Evolutionary conservation across 2,797 vertebrate species (phyloP).

Genomic region (Myotis vivesi): DNA sequence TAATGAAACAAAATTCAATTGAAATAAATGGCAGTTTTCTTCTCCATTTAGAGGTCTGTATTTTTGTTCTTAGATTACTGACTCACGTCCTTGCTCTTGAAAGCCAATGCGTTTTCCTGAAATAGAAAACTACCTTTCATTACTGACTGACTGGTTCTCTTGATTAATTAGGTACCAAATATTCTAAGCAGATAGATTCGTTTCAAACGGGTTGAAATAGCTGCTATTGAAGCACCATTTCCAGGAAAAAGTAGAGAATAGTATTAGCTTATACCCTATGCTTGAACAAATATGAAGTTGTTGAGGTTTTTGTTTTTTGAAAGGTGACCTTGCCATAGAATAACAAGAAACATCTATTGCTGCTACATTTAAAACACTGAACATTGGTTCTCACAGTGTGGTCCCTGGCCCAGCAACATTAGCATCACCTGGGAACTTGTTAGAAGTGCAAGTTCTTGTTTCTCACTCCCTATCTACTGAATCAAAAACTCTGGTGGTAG

Average conservation of each 20-base stretch:
- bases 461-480: background rate
- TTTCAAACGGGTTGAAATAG: background rate
- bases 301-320: background rate
- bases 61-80: conserved; percentile 27
- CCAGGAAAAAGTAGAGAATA: background rate
- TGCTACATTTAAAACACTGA: background rate
- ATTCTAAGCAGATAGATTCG: background rate
- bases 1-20: conserved; percentile 41
- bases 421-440: background rate
- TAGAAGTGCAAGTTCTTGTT: background rate
- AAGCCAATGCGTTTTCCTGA: background rate
- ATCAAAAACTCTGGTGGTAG: background rate
- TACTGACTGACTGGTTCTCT: background rate
- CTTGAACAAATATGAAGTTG: background rate
- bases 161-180: background rate
- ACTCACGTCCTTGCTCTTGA: background rate
- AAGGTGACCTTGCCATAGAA: background rate
- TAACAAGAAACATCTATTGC: background rate
- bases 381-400: background rate
- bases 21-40: conserved; percentile 69
- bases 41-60: conserved; percentile 5
- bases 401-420: background rate
- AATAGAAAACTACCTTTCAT: background rate
- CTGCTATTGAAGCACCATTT: background rate
- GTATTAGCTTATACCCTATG: background rate